These are phyloP conservation scores for Campoplex capitator DNA, from an alignment of 2,888 invertebrate genomes.

Conservation along the genomic window DNA sequence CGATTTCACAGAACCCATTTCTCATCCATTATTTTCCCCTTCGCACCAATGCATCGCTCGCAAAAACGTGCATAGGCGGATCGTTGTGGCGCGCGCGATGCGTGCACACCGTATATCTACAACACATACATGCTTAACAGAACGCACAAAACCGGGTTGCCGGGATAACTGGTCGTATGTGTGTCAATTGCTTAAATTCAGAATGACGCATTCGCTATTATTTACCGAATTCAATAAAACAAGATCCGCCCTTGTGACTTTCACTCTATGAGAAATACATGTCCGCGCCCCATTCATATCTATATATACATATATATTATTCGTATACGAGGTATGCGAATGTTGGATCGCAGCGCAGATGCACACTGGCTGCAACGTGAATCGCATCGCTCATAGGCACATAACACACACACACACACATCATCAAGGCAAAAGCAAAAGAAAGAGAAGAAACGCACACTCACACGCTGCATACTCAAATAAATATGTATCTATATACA, in stretches of 20 bases:
- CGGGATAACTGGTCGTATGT: not conserved
- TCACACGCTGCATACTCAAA: not conserved
- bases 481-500: not conserved
- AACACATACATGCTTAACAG: not conserved
- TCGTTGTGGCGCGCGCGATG: constrained; percentile 34
- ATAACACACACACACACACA: constrained; percentile 25
- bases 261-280: not conserved
- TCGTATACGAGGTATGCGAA: constrained; percentile 7
- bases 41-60: constrained; percentile 53
- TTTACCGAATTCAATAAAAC: not conserved
- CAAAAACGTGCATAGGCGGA: constrained; percentile 33
- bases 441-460: not conserved
- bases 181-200: constrained; percentile 19
- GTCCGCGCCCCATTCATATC: no score
- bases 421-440: constrained; percentile 49
- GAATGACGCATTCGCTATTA: not conserved
- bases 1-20: constrained; percentile 60
- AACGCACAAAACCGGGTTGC: not conserved
- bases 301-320: not conserved
- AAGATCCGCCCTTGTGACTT: constrained; percentile 6
- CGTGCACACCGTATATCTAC: not conserved
- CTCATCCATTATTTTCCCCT: constrained; percentile 61
- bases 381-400: constrained; percentile 65
- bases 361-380: constrained; percentile 59
- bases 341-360: constrained; percentile 65